Evolutionary conservation across 2,888 invertebrate genomes (phyloP), one percentile per base, ranked within the genome.

Genomic region (Patella ulyssiponensis): DNA sequence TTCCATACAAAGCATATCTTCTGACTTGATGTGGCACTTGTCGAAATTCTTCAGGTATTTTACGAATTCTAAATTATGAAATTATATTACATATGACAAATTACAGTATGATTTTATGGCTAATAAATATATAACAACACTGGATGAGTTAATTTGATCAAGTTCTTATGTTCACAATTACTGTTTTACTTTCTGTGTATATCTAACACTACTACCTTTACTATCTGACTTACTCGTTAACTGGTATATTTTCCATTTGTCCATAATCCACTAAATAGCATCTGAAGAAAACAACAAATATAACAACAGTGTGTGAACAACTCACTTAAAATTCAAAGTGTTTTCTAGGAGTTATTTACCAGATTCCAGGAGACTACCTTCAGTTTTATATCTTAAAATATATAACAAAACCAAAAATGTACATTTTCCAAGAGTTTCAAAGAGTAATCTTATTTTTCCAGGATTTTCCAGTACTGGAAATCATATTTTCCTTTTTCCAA

Each of bases 261-360:
- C 85, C 86, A 58, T 77, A 78, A 79, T 86, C 86, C 58, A 86
- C 76, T 64, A 85, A 81, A 33, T 75, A 84, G 69, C 86, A 87
- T 11, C 86, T 85, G 77, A 44, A 84, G 84, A 70, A 71, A 56
- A 69, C 44, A 44, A 44, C 9, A 44, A 44, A 44, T 9, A 44
- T 44, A 44, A 44, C 5, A 44, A 7, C 44, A 33, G 33, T 2
- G 33, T 44, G 0, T 0, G 44, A 44, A 44, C 44, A 44, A 33
- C 33, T 33, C 33, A 33, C 33, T 33, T 33, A 3, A 33, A 33
- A 33, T 33, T 33, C 4, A 2, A 33, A 4, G 33, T 3, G 44
- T 44, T 44, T 44, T 44, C 44, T 0, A 44, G 44, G 44, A 0
- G 44, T 44, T 44, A 9, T 9, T 44, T 44, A 44, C 44, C 44